Conservation (phyloP, 2,113 vertebrate genomes). For the Oncorhynchus mykiss region DNA sequence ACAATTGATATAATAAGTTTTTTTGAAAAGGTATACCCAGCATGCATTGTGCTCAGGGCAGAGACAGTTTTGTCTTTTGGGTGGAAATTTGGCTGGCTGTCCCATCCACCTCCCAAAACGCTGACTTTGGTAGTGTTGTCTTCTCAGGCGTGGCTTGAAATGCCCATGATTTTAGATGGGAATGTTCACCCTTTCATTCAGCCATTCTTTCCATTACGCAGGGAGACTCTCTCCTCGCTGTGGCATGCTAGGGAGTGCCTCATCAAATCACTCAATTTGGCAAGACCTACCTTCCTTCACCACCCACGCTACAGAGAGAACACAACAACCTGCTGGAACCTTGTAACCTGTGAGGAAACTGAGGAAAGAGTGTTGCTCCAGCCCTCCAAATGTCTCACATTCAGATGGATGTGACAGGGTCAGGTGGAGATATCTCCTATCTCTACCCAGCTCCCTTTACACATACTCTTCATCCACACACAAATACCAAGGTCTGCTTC, state of each 20-base stretch:
- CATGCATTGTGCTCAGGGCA: slow-evolving; percentile 12
- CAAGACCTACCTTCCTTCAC: background rate
- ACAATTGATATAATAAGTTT: background rate
- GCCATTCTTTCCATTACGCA: slow-evolving; percentile 9
- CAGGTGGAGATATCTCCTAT: background rate
- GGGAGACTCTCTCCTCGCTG: slow-evolving; percentile 1
- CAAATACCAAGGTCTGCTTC: background rate
- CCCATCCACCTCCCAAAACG: background rate
- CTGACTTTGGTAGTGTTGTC: background rate
- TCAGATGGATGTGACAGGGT: too few species aligned
- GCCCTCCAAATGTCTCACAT: too few species aligned
- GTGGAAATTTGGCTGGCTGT: slow-evolving; percentile 10
- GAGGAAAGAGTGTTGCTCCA: too few species aligned
- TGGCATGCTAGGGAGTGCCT: background rate
- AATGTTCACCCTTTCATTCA: background rate
- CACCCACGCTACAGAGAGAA: background rate
- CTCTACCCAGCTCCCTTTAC: background rate
- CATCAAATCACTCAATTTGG: background rate
- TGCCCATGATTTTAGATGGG: background rate
- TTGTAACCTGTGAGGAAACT: background rate
- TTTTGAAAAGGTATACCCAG: background rate
- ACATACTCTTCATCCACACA: background rate
- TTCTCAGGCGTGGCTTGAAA: slow-evolving; percentile 15
- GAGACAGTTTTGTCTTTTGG: slow-evolving; percentile 4
- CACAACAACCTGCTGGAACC: background rate